Conservation (phyloP, 64 coral and sea anemone genomes). For the Hydrozoanthus tunicans region DNA sequence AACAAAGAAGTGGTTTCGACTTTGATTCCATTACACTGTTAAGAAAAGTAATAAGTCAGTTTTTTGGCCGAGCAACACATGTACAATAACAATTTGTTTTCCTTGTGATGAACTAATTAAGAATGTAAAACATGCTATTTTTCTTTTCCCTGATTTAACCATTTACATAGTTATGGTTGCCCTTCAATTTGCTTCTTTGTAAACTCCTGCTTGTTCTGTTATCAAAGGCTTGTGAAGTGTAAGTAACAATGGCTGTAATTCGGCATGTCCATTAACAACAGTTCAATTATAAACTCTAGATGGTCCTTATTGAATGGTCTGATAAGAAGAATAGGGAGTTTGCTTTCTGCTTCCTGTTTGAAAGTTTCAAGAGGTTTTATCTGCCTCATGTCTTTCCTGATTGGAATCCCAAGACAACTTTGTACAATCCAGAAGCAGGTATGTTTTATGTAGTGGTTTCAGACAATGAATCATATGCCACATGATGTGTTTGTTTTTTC, state of each 20-base stretch:
- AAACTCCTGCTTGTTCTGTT: too few relatives aligned
- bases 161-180: too few relatives aligned
- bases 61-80: too few relatives aligned
- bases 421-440: slow-evolving; percentile 82
- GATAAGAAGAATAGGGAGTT: slow-evolving; percentile 76
- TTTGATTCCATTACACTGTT: too few relatives aligned
- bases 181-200: too few relatives aligned
- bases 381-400: slow-evolving; percentile 86
- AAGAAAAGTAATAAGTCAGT: too few relatives aligned
- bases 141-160: too few relatives aligned
- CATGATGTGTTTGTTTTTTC: background rate
- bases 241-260: background rate
- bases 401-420: slow-evolving; percentile 76
- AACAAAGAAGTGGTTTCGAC: too few relatives aligned
- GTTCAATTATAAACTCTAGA: slow-evolving; percentile 38
- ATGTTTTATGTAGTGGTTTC: background rate
- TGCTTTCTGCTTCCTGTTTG: slow-evolving; percentile 87
- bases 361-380: slow-evolving; percentile 92
- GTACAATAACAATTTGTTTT: too few relatives aligned
- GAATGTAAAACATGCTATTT: too few relatives aligned
- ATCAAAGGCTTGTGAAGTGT: background rate
- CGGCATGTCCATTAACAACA: background rate
- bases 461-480: background rate
- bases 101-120: too few relatives aligned
- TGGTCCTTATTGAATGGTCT: slow-evolving; percentile 81